A percentile compares a stretch with the other conserved stretches of the same genome.
These are phyloP conservation scores for Neodontobutis hainanensis DNA, from an alignment of 2,113 vertebrate species.

Conservation along the genomic window DNA sequence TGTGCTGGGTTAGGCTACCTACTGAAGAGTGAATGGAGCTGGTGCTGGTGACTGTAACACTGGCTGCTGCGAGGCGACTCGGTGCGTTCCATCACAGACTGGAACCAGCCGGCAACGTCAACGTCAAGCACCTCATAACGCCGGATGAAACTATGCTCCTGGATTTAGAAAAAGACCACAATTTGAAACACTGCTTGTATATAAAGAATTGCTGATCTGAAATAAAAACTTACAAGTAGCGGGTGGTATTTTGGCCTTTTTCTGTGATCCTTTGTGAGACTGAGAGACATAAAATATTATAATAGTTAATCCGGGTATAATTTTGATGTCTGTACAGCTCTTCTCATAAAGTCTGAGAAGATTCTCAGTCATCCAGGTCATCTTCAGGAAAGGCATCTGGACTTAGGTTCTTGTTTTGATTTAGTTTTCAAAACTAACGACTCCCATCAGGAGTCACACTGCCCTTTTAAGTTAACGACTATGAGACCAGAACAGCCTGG, in stretches of 20 bases:
- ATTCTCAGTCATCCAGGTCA: no score
- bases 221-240: slow-evolving; percentile 84
- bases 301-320: neutral
- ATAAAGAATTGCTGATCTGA: no score
- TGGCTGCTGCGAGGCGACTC: slow-evolving; percentile 92
- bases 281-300: slow-evolving; percentile 50
- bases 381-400: no score
- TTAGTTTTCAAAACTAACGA: no score
- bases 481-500: no score
- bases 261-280: slow-evolving; percentile 99
- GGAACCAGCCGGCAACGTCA: slow-evolving; percentile 96
- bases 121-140: slow-evolving; percentile 92
- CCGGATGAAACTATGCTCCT: slow-evolving; percentile 94
- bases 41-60: slow-evolving; percentile 90
- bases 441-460: no score
- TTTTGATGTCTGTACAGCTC: neutral
- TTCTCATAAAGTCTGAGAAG: neutral
- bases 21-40: slow-evolving; percentile 93
- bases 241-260: slow-evolving; percentile 99
- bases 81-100: slow-evolving; percentile 93
- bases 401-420: no score
- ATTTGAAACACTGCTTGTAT: neutral
- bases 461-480: no score
- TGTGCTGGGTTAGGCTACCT: slow-evolving; percentile 83
- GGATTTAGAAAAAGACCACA: neutral